These are phyloP conservation scores for Acropternis orthonyx DNA, from an alignment of 2,797 vertebrate species.

Conservation along the genomic window DNA sequence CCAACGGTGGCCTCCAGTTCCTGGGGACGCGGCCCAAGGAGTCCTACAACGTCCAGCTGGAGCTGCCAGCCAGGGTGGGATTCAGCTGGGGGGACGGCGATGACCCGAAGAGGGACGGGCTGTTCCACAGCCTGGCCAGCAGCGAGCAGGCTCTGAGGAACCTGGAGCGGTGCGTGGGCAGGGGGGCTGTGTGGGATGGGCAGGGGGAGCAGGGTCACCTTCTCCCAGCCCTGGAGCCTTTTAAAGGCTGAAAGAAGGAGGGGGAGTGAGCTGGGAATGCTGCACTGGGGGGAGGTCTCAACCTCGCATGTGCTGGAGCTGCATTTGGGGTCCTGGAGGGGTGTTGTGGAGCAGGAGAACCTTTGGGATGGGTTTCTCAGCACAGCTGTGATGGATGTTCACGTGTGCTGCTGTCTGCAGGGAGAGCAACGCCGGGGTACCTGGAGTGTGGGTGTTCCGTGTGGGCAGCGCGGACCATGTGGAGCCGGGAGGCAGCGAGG, in stretches of 20 bases:
- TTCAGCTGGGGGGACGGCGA: constrained; percentile 90
- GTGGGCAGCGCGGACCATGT: constrained; percentile 84
- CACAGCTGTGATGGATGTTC: accelerated
- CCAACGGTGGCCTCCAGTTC: constrained; percentile 87
- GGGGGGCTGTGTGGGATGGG: accelerated
- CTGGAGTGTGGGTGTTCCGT: constrained; percentile 93
- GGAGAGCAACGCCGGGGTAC: constrained; percentile 84
- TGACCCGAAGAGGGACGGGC: constrained; percentile 82
- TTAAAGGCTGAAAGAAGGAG: neutral
- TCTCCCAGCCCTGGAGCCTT: neutral
- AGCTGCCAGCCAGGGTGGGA: constrained; percentile 90
- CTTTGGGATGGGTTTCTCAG: neutral
- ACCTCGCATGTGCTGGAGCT: accelerated
- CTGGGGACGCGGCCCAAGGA: constrained; percentile 91
- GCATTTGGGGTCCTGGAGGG: accelerated
- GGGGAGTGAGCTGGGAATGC: neutral
- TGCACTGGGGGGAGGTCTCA: neutral
- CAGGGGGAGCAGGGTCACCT: neutral
- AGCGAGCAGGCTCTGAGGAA: constrained; percentile 85
- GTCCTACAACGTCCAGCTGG: constrained; percentile 90
- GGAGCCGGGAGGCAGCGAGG: constrained; percentile 72
- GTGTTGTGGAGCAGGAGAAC: accelerated
- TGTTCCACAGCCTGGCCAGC: constrained; percentile 85
- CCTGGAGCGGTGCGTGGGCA: constrained; percentile 84
- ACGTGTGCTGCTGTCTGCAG: constrained; percentile 60